Conservation (phyloP, 2,113 vertebrate species). For the Rattus rattus region DNA sequence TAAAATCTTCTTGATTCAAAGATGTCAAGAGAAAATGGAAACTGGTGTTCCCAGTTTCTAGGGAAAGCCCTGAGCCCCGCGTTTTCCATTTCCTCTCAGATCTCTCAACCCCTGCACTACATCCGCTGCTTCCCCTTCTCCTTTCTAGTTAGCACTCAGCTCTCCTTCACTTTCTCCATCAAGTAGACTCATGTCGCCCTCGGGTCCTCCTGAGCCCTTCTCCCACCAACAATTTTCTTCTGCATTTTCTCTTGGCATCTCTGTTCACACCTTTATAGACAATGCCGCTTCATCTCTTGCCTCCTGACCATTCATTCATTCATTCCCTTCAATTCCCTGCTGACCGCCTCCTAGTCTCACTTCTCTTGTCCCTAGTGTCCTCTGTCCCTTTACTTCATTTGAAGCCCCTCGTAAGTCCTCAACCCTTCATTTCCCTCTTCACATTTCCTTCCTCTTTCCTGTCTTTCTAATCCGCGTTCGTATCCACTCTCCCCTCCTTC, state of each 20-base stretch:
- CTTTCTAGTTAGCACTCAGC: neutral
- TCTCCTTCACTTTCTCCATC: slow-evolving; percentile 29
- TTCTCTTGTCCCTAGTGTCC: slow-evolving; percentile 15
- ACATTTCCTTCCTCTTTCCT: slow-evolving; percentile 74
- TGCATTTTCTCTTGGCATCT: neutral
- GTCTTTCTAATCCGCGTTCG: slow-evolving; percentile 37
- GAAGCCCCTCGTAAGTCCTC: slow-evolving; percentile 3
- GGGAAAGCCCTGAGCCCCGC: slow-evolving; percentile 29
- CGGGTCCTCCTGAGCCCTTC: neutral
- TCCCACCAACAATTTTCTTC: neutral
- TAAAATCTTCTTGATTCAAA: slow-evolving; percentile 47
- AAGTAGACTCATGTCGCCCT: neutral
- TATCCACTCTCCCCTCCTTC: neutral
- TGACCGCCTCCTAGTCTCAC: neutral
- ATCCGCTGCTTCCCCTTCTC: neutral
- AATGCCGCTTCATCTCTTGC: neutral
- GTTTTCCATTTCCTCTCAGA: slow-evolving; percentile 37
- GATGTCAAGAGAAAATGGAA: neutral
- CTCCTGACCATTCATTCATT: neutral
- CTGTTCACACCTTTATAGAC: neutral
- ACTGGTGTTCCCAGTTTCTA: neutral
- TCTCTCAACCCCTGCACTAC: neutral
- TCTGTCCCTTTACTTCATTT: neutral
- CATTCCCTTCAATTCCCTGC: neutral
- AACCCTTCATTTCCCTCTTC: slow-evolving; percentile 50